phyloP scores from a whole-genome alignment of 1,140 invertebrate genomes.

The Tetragnatha versicolor region DNA sequence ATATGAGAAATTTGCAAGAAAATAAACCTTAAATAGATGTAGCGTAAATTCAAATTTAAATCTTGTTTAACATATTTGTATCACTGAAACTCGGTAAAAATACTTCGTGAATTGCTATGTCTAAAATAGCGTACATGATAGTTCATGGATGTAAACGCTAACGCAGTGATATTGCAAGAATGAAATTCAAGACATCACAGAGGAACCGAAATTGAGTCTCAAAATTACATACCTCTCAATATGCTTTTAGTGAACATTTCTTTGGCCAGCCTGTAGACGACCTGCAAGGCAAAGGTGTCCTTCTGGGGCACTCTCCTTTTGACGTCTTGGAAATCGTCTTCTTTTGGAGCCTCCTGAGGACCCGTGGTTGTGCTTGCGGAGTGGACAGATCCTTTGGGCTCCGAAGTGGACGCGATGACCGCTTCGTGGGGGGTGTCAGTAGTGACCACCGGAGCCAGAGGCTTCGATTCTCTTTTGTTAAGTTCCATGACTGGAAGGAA shows the following conservation, averaged over 20 bases:
- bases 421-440: slow-evolving; percentile 11
- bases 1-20: no score
- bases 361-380: slow-evolving; percentile 9
- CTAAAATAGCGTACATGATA: no score
- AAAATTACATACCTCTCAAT: slow-evolving; percentile 66
- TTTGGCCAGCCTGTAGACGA: slow-evolving; percentile 78
- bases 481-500: neutral
- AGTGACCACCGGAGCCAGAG: neutral
- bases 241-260: slow-evolving; percentile 77
- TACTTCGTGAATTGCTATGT: no score
- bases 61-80: no score
- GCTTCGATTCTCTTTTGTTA: neutral
- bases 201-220: neutral
- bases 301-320: neutral
- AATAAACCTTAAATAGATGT: no score
- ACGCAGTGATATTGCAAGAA: no score
- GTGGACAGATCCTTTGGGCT: slow-evolving; percentile 7
- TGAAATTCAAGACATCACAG: no score
- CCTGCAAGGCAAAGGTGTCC: slow-evolving; percentile 73
- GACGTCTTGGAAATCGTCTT: neutral
- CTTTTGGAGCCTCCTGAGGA: neutral
- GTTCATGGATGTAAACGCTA: no score
- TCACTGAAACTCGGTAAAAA: no score
- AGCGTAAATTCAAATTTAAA: no score
- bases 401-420: slow-evolving; percentile 30